A percentile compares a stretch with the other conserved stretches of the same genome.
Conservation (phyloP, 1,140 invertebrate genomes). For the Ephestia elutella region DNA sequence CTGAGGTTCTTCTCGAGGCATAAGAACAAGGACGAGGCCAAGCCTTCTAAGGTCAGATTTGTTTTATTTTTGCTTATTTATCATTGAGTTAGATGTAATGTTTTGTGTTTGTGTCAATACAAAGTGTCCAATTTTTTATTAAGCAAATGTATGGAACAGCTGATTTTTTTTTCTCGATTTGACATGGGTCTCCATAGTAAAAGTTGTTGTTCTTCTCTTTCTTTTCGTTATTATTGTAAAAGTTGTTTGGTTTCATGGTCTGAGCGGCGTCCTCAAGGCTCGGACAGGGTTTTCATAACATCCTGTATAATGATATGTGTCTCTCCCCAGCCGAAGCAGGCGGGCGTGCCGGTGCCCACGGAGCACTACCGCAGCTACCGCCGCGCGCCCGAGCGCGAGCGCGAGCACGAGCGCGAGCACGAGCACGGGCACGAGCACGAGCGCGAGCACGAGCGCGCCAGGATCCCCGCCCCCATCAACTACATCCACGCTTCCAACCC, state of each 20-base stretch:
- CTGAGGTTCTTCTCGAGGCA: constrained; percentile 72
- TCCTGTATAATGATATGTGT: too few species aligned
- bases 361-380: constrained; percentile 50
- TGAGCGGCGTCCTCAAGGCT: too few species aligned
- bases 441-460: constrained; percentile 2
- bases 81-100: too few species aligned
- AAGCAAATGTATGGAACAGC: too few species aligned
- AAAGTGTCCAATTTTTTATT: too few species aligned
- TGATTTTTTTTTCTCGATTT: too few species aligned
- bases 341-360: constrained; percentile 34
- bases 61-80: not conserved
- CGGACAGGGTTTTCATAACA: too few species aligned
- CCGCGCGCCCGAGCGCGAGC: constrained; percentile 8
- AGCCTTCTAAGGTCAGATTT: constrained; percentile 33
- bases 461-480: constrained; percentile 57
- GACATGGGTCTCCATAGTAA: too few species aligned
- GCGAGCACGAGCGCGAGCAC: constrained; percentile 9
- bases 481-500: constrained; percentile 81
- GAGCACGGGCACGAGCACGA: constrained; percentile 10
- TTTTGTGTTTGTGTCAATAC: too few species aligned
- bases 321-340: constrained; percentile 30
- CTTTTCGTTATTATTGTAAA: too few species aligned
- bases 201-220: too few species aligned
- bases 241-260: too few species aligned
- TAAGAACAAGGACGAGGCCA: constrained; percentile 49